These are phyloP conservation scores for Eupithecia subumbrata DNA, from an alignment of 2,888 invertebrate genomes.

Conservation along the genomic window DNA sequence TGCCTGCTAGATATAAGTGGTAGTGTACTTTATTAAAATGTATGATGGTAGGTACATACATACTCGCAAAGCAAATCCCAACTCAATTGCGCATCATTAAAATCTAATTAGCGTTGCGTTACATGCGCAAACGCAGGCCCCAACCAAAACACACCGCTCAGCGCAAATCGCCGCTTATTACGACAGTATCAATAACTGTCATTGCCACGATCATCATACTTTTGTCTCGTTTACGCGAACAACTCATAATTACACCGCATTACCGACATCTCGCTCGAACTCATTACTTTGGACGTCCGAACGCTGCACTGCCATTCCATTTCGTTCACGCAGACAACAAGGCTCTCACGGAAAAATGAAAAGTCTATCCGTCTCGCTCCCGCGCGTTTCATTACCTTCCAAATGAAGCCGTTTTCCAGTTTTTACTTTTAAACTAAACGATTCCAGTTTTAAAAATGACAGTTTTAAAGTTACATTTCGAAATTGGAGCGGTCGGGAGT, in stretches of 20 bases:
- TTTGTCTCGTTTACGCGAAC: constrained; percentile 79
- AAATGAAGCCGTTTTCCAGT: constrained; percentile 65
- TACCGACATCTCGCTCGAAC: constrained; percentile 77
- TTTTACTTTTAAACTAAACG: constrained; percentile 60
- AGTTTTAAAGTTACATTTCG: constrained; percentile 61
- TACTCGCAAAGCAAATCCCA: constrained; percentile 47
- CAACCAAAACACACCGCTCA: constrained; percentile 59
- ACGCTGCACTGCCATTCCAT: constrained; percentile 69
- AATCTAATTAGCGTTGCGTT: constrained; percentile 72
- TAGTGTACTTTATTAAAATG: background rate
- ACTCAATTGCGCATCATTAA: constrained; percentile 68
- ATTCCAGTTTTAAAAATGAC: constrained; percentile 66
- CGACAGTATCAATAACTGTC: constrained; percentile 81
- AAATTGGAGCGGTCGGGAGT: constrained; percentile 65
- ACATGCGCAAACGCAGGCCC: constrained; percentile 56
- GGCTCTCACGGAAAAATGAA: constrained; percentile 54
- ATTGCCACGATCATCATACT: constrained; percentile 77
- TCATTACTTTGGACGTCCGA: constrained; percentile 72
- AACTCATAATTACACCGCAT: constrained; percentile 73
- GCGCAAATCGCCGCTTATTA: constrained; percentile 70
- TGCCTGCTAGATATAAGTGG: background rate
- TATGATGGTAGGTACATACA: background rate
- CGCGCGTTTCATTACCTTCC: constrained; percentile 51
- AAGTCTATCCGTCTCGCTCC: constrained; percentile 63
- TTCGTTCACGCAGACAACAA: constrained; percentile 70